These are phyloP conservation scores for Ciconia stormi DNA, from an alignment of 2,113 vertebrate genomes.

Conservation along the genomic window DNA sequence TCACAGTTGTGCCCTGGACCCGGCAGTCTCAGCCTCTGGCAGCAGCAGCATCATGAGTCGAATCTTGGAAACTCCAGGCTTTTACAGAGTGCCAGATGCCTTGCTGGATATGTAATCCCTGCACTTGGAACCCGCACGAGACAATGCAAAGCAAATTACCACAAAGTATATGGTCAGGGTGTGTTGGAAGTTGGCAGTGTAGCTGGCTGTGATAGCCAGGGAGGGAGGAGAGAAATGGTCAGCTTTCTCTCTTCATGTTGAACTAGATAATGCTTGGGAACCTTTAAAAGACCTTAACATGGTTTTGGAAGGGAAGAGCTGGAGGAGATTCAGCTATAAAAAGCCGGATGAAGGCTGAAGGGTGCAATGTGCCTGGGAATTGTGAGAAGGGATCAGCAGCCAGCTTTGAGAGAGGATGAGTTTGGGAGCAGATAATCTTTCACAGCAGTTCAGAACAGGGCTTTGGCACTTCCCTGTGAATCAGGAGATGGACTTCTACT, in stretches of 20 bases:
- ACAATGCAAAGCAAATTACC: constrained; percentile 22
- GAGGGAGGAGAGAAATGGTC: not conserved
- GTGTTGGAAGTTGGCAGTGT: constrained; percentile 21
- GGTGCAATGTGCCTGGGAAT: not conserved
- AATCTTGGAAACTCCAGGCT: not conserved
- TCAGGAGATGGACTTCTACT: not conserved
- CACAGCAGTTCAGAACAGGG: not conserved
- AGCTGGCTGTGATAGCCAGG: constrained; percentile 18
- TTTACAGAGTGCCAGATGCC: not conserved
- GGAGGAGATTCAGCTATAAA: not conserved
- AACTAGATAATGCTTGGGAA: not conserved
- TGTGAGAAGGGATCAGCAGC: not conserved
- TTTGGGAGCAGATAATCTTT: not conserved
- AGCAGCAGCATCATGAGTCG: not conserved
- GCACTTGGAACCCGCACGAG: not conserved
- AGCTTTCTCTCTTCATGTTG: not conserved
- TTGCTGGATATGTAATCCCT: constrained; percentile 19
- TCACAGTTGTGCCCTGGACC: not conserved
- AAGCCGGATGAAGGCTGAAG: not conserved
- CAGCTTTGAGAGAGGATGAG: not conserved
- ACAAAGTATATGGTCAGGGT: constrained; percentile 40
- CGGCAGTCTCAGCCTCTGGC: not conserved
- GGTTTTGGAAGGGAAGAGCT: constrained; percentile 1
- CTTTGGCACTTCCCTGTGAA: not conserved
- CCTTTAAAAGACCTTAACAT: not conserved